Percentiles rank a stretch among this genome's conserved stretches.
Conservation (phyloP, 1,140 invertebrate species). For the Eriocheir sinensis region DNA sequence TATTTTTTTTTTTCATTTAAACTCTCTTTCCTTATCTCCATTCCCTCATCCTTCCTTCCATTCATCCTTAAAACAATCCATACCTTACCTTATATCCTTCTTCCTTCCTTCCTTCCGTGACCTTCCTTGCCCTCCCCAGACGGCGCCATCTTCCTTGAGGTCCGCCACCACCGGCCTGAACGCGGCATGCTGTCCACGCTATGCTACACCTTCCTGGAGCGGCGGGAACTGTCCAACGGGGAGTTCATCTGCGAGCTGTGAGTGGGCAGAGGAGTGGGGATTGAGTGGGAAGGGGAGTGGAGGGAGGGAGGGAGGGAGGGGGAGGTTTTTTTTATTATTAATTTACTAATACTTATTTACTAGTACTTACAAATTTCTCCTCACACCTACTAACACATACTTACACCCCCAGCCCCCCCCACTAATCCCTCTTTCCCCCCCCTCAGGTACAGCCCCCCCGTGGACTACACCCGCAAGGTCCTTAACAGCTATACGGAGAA, state of each 20-base stretch:
- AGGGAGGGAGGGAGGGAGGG: too few species aligned
- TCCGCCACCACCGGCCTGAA: conserved; percentile 51
- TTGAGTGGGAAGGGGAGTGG: too few species aligned
- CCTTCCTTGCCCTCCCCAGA: conserved; percentile 26
- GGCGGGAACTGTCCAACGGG: conserved; percentile 50
- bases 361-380: not conserved
- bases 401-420: too few species aligned
- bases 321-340: not conserved
- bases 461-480: conserved; percentile 62
- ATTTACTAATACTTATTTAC: not conserved
- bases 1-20: not conserved
- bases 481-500: conserved; percentile 66
- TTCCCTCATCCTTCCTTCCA: not conserved
- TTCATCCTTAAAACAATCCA: not conserved
- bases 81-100: not conserved
- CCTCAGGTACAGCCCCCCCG: conserved; percentile 68
- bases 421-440: not conserved
- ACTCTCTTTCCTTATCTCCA: not conserved
- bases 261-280: too few species aligned
- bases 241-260: conserved; percentile 69
- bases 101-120: not conserved
- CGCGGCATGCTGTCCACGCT: conserved; percentile 38
- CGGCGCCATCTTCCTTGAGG: conserved; percentile 66
- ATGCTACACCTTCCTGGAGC: conserved; percentile 68
- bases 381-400: too few species aligned